Conservation (phyloP, 2,113 vertebrate genomes). For the Antechinus flavipes region DNA sequence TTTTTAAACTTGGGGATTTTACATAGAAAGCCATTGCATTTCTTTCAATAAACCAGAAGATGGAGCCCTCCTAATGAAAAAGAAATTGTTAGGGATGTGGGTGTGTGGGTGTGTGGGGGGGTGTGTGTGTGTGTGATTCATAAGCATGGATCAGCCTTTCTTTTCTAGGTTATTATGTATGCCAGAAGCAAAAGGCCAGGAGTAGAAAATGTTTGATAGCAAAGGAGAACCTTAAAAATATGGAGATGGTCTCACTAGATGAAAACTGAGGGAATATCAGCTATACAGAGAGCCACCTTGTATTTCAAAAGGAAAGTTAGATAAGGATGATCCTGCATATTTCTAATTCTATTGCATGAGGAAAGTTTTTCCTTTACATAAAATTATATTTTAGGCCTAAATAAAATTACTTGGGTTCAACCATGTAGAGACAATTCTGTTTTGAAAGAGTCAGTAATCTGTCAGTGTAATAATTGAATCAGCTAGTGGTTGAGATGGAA, state of each 20-base stretch:
- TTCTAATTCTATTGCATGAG: not conserved
- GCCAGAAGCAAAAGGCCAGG: not conserved
- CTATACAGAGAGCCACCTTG: not conserved
- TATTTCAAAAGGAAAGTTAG: not conserved
- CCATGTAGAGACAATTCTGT: not conserved
- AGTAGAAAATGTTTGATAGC: conserved; percentile 19
- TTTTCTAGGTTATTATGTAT: not conserved
- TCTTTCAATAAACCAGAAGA: conserved; percentile 59
- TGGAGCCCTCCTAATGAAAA: conserved; percentile 55
- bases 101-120: not conserved
- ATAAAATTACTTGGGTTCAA: not conserved
- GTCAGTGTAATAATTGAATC: not conserved
- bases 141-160: not conserved
- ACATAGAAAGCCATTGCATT: conserved; percentile 43
- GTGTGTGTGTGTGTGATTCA: not conserved
- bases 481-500: not conserved
- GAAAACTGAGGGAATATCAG: not conserved
- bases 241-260: conserved; percentile 29
- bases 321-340: not conserved
- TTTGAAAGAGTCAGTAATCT: not conserved
- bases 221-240: not conserved
- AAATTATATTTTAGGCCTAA: not conserved
- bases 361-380: not conserved
- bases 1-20: not conserved
- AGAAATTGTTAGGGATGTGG: not conserved